Conservation (phyloP, 2,113 vertebrate genomes). For the Leucosticte australis region DNA sequence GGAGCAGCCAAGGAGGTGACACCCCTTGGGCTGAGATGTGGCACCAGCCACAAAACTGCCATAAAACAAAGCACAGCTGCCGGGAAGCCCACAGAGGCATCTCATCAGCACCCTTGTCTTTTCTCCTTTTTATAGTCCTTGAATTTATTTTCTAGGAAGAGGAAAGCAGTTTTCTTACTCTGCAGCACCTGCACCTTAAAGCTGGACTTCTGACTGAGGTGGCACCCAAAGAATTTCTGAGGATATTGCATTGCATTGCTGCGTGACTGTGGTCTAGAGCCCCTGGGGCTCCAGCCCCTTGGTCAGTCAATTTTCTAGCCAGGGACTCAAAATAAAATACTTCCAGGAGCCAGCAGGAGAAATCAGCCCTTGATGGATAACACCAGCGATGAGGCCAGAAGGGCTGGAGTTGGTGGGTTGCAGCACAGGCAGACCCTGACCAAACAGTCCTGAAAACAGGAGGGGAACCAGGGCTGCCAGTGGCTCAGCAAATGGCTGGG, state of each 20-base stretch:
- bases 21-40: not conserved
- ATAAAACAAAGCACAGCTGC: not conserved
- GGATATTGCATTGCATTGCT: not conserved
- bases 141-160: not conserved
- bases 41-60: not conserved
- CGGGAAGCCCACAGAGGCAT: not conserved
- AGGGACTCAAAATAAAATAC: not conserved
- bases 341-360: not conserved
- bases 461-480: not conserved
- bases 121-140: not conserved
- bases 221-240: not conserved
- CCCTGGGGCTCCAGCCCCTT: not conserved
- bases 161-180: not conserved
- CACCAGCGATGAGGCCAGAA: not conserved
- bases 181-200: not conserved
- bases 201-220: not conserved
- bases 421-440: rapidly evolving
- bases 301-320: not conserved
- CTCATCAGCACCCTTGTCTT: not conserved
- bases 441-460: not conserved
- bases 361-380: not conserved
- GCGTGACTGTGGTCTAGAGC: not conserved
- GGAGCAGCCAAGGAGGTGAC: not conserved
- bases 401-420: rapidly evolving
- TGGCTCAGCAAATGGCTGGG: not conserved